These are phyloP conservation scores for Drosophila bunnanda DNA, from an alignment of 2,888 invertebrate species.

Conservation along the genomic window DNA sequence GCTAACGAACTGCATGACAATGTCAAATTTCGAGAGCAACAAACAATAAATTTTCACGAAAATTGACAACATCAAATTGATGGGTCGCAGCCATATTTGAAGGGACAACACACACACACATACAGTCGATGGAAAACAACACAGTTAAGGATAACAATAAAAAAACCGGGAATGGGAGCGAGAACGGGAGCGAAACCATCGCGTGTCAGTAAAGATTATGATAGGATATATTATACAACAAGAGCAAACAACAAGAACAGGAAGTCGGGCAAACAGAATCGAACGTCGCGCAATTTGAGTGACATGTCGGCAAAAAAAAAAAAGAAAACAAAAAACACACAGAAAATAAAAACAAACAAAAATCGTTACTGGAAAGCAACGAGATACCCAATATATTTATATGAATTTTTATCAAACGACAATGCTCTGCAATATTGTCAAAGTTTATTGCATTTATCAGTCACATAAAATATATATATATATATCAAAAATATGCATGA, in stretches of 20 bases:
- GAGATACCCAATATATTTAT: slow-evolving; percentile 33
- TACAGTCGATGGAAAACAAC: slow-evolving; percentile 23
- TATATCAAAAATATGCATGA: slow-evolving; percentile 2
- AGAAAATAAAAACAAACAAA: slow-evolving; percentile 6
- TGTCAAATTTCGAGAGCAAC: slow-evolving; percentile 71
- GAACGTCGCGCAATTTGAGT: slow-evolving; percentile 70
- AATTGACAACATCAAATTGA: slow-evolving; percentile 80
- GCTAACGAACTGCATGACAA: slow-evolving; percentile 80
- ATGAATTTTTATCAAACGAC: slow-evolving; percentile 65
- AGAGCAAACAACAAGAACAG: slow-evolving; percentile 42
- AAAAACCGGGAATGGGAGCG: slow-evolving; percentile 27
- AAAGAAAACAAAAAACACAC: background rate
- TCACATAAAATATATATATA: slow-evolving; percentile 1
- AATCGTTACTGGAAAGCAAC: slow-evolving; percentile 10
- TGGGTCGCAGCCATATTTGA: slow-evolving; percentile 69
- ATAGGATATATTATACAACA: slow-evolving; percentile 60
- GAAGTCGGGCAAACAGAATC: slow-evolving; percentile 53
- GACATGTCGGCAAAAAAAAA: slow-evolving; percentile 63
- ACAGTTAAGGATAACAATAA: slow-evolving; percentile 66
- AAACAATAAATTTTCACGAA: slow-evolving; percentile 77
- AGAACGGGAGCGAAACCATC: slow-evolving; percentile 52
- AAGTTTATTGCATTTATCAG: slow-evolving; percentile 75
- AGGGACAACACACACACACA: slow-evolving; percentile 33
- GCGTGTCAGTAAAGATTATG: slow-evolving; percentile 81
- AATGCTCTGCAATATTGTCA: slow-evolving; percentile 54